phyloP scores from a whole-genome alignment of 2,113 vertebrate species.

The Siphamia tubifer region DNA sequence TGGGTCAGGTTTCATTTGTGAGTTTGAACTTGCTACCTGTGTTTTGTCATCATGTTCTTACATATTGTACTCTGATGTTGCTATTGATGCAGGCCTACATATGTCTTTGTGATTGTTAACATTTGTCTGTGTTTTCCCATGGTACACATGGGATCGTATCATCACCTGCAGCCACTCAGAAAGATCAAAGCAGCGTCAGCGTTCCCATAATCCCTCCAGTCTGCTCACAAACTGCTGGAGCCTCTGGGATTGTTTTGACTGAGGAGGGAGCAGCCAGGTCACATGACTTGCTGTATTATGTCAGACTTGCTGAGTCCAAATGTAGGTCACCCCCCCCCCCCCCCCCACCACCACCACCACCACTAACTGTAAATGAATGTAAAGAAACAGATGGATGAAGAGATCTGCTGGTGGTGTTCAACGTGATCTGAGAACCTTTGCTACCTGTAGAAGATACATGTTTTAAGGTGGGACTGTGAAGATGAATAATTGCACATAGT shows the following conservation, averaged over 20 bases:
- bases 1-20: no score
- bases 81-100: background rate
- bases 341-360: no score
- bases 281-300: conserved; percentile 8
- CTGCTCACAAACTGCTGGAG: background rate
- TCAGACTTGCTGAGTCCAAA: background rate
- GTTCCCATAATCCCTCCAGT: background rate
- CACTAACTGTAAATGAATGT: conserved; percentile 11
- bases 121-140: background rate
- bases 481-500: no score
- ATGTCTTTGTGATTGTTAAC: background rate
- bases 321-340: conserved; percentile 36
- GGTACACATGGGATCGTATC: no score
- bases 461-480: no score
- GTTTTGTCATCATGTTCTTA: no score
- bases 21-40: no score
- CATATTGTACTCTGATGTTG: no score
- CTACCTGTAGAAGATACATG: background rate
- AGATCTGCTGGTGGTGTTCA: background rate
- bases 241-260: conserved; percentile 9
- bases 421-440: background rate
- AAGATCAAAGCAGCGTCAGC: background rate
- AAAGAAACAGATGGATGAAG: background rate
- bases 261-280: background rate
- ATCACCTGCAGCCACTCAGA: background rate